Conservation (phyloP, 2,888 invertebrate species). For the Drosophila pseudotalamancana region DNA sequence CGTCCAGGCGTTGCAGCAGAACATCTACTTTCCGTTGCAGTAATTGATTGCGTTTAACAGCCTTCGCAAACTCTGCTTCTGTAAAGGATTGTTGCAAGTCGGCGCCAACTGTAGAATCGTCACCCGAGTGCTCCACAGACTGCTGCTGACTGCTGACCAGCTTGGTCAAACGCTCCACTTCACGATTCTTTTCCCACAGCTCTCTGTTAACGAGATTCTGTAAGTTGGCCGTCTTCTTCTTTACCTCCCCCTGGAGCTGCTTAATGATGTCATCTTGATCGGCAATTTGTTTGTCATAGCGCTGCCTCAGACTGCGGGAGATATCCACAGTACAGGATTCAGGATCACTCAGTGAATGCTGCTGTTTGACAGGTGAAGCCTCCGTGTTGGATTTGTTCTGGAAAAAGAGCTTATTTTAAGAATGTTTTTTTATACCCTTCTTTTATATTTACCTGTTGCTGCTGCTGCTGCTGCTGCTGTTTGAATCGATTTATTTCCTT, state of each 20-base stretch:
- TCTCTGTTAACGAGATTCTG: slow-evolving; percentile 86
- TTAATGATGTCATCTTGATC: slow-evolving; percentile 86
- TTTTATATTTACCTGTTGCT: slow-evolving; percentile 26
- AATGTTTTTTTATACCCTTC: background rate
- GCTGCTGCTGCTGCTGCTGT: slow-evolving; percentile 58
- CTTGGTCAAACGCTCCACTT: slow-evolving; percentile 85
- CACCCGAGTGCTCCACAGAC: slow-evolving; percentile 40
- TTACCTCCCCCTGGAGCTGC: slow-evolving; percentile 84
- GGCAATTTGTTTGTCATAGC: slow-evolving; percentile 61
- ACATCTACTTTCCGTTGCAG: slow-evolving; percentile 82
- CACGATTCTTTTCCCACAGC: slow-evolving; percentile 86
- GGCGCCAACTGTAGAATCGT: slow-evolving; percentile 41
- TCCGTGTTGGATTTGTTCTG: slow-evolving; percentile 36
- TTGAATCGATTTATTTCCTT: slow-evolving; percentile 78
- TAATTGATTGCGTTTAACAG: slow-evolving; percentile 81
- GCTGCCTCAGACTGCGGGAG: slow-evolving; percentile 54
- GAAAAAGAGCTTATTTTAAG: background rate
- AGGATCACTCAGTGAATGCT: slow-evolving; percentile 72
- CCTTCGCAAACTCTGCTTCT: slow-evolving; percentile 77
- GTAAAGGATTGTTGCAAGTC: slow-evolving; percentile 81
- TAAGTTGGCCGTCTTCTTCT: slow-evolving; percentile 83
- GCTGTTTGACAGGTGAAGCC: slow-evolving; percentile 4
- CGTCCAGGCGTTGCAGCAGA: slow-evolving; percentile 74
- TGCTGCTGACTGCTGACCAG: slow-evolving; percentile 57
- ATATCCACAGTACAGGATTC: slow-evolving; percentile 77